Conservation (phyloP, 2,797 vertebrate species). For the Argyrosomus regius region DNA sequence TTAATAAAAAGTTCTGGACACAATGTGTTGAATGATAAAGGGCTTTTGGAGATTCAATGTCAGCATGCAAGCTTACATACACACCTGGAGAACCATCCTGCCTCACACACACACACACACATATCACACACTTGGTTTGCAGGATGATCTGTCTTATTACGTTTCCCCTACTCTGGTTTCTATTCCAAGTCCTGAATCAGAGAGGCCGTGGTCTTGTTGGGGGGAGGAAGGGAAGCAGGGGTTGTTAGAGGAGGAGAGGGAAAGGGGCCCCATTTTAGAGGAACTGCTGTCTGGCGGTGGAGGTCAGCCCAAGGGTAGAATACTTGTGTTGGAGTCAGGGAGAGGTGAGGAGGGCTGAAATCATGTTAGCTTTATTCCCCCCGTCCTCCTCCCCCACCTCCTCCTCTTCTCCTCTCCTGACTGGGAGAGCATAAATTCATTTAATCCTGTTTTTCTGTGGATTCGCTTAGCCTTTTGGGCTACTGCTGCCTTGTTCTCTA, state of each 20-base stretch:
- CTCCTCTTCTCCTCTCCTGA: constrained; percentile 67
- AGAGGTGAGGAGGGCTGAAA: constrained; percentile 89
- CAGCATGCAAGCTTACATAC: constrained; percentile 32
- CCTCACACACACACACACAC: constrained; percentile 32
- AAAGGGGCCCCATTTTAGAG: constrained; percentile 79
- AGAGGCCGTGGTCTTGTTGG: constrained; percentile 66
- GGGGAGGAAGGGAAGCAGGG: constrained; percentile 34
- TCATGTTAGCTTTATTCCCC: constrained; percentile 86
- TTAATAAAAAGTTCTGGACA: constrained; percentile 51
- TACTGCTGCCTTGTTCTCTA: constrained; percentile 76
- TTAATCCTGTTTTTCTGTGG: constrained; percentile 89
- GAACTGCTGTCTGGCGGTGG: constrained; percentile 85
- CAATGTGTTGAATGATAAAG: constrained; percentile 41
- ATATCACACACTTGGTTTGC: constrained; percentile 16
- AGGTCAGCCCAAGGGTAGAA: constrained; percentile 90
- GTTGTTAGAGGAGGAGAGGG: constrained; percentile 65
- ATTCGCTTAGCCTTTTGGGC: constrained; percentile 83
- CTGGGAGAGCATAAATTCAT: constrained; percentile 87
- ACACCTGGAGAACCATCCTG: constrained; percentile 51
- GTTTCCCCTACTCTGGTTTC: constrained; percentile 73
- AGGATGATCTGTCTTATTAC: constrained; percentile 66
- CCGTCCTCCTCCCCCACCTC: constrained; percentile 34
- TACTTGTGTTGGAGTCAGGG: constrained; percentile 87
- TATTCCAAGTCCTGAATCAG: constrained; percentile 76
- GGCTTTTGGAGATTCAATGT: constrained; percentile 43